Evolutionary conservation across 2,797 vertebrate genomes (phyloP), one percentile per base, ranked within the genome.

Genomic region (Anolis apletophallus): DNA sequence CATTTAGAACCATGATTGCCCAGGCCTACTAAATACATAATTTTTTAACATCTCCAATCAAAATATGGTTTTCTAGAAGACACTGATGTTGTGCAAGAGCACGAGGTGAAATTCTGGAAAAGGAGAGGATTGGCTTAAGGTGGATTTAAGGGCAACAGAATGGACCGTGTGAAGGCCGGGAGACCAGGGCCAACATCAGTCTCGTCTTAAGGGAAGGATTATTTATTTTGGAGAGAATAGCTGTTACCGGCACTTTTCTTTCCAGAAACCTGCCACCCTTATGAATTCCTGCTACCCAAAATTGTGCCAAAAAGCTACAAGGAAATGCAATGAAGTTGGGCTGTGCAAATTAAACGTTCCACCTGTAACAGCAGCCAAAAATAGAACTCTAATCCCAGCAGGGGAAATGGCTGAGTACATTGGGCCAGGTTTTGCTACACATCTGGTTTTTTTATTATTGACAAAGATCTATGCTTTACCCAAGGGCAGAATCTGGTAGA

Each of bases 161-260:
- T 0, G 11, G 40, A 40, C 17, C 1, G 12, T 2, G 19, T 0
- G 59, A 54, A 2, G 32, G 36, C 8, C 2, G 2, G 19, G 17
- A 29, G 61, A 32, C 6, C 10, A 29, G 3, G 17, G 34, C 32
- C 61, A 26, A 57, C 11, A 21, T 55, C 10, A 13, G 21, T 10
- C 26, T 69, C 14, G 21, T 40, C 23, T 57, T 61, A 73, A 52
- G 29, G 26, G 46, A 26, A 36, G 29, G 12, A 36, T 72, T 17
- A 29, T 55, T 23, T 23, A n/a, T 6, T 36, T 21, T 34, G 19
- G 2, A 29, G 1, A 79, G 21, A 34, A 79, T 26, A 46, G 9
- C 14, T 36, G 19, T 40, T 8, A 72, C 8, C 34, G 40, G 19
- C 34, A 10, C 34, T 72, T 72, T 40, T 17, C 26, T 46, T 55